Conservation (phyloP, 2,888 invertebrate genomes). For the Proisotoma minuta region DNA sequence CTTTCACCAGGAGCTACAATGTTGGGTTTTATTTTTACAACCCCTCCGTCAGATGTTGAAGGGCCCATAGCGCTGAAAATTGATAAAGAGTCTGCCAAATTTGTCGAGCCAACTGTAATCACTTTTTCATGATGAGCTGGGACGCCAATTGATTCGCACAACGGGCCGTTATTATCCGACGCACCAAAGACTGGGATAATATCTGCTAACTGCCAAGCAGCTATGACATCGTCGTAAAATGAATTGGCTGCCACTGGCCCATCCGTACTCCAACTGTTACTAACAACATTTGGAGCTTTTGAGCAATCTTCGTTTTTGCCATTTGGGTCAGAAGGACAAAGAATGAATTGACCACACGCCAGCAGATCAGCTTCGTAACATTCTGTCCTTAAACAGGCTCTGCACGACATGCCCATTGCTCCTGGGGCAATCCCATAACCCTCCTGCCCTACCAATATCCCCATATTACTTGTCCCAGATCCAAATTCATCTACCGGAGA, state of each 20-base stretch:
- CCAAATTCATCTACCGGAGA: not conserved
- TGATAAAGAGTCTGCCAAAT: not conserved
- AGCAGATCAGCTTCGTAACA: not conserved
- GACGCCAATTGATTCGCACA: not conserved
- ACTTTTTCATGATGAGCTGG: slow-evolving; percentile 2
- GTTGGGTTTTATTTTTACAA: not conserved
- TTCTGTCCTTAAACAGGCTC: not conserved
- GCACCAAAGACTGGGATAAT: not conserved
- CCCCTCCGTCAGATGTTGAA: not conserved
- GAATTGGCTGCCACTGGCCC: not conserved
- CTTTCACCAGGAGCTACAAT: not conserved
- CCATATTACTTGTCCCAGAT: not conserved
- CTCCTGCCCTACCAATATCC: not conserved
- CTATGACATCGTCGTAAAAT: not conserved
- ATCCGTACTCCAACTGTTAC: slow-evolving; percentile 1
- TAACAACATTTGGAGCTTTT: not conserved
- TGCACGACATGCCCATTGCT: not conserved
- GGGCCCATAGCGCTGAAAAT: not conserved
- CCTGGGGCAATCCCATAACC: not conserved
- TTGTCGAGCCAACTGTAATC: not conserved
- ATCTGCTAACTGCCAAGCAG: not conserved
- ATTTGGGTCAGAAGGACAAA: not conserved
- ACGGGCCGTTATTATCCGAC: not conserved
- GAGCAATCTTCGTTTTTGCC: not conserved
- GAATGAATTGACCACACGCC: slow-evolving; percentile 1